Base-by-base conservation (phyloP, 2,797 vertebrate genomes). In the Lagocephalus sceleratus region DNA sequence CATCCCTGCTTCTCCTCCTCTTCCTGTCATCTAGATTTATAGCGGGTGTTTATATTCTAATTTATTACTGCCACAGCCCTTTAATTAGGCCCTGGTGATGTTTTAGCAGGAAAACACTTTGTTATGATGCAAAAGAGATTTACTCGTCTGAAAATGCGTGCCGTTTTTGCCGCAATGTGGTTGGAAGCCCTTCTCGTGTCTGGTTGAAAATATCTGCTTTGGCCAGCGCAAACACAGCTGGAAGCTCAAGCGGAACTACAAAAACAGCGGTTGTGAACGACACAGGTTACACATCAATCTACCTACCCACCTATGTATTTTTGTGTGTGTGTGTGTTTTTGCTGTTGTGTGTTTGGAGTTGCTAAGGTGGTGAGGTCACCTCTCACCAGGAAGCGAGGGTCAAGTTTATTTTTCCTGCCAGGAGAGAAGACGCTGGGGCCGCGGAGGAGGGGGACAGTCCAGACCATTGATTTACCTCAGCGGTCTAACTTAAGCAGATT, bases 381-480 rank as follows among this genome's bases (percentile, higher is more conserved):
- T 41, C 50, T 51, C 21, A 23, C 56, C 75, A 77, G 82, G 84
- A 86, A 73, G 62, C 49, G 57, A 58, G 61, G 84, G 86, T 87
- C 85, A 91, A 90, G 89, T 89, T 89, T 91, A 86, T 89, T 89
- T 89, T 86, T 85, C 72, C 75, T 84, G 59, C 63, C 35, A 51
- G 71, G 23, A 35, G 46, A 66, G 65, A 67, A 11, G 51, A 26
- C 3, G 42, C 79, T 32, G 52, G 64, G 41, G 29, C 1, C 12
- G 20, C 57, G 25, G 39, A 66, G 49, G 53, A 51, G 57, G 32
- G 56, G 23, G 32, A 42, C 9, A 8, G 12, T 42, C 14, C 15
- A 41, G 40, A 41, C 32, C 5, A 16, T 6, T 41, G 39, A 6
- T 41, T 41, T 41, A 17, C 16, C 38, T 11, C 11, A 39, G 6